Evolutionary conservation across 2,797 vertebrate species (phyloP), one percentile per base, ranked within the genome.

Genomic region (Zonotrichia albicollis): DNA sequence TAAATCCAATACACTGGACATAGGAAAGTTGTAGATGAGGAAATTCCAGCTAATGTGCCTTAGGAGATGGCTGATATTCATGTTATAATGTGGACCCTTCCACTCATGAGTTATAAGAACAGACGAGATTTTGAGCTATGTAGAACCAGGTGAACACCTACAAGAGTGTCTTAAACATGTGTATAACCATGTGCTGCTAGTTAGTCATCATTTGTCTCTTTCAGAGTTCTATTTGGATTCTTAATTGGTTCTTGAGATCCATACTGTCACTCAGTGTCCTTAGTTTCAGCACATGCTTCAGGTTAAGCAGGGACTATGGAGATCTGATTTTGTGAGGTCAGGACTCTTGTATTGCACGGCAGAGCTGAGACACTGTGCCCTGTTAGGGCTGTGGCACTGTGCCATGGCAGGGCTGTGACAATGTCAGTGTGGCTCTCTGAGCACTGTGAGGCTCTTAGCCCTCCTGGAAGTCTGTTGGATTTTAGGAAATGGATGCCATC

Each of bases 341-440:
- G 65, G n/a, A 10, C 0, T 0, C 46, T 58, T 0, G 1, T 34
- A 26, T 5, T 0, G 0, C 20, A 9, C 18, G 9, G 16, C 1
- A 1, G 40, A 36, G 21, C 9, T 6, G 15, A 6, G 45, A 48
- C 5, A 14, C 19, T 34, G 38, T 43, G 38, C 36, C 66, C 7
- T 42, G 45, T 11, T 23, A 4, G 30, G 62, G 22, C 32, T 23
- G 68, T 42, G 42, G 20, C 23, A 2, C 5, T 43, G 40, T 15
- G 22, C 70, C 70, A 3, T 8, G 25, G 8, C 46, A 5, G 2
- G 0, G 55, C 14, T 18, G 58, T 53, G 38, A 16, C 29, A 2
- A 7, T 48, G 45, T 26, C 48, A 38, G 8, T 1, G 0, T 9
- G 3, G 11, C 21, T 81, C 38, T 42, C 42, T 4, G 0, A 38